Base-by-base conservation (phyloP, 2,113 vertebrate species). In the Pimephales promelas region DNA sequence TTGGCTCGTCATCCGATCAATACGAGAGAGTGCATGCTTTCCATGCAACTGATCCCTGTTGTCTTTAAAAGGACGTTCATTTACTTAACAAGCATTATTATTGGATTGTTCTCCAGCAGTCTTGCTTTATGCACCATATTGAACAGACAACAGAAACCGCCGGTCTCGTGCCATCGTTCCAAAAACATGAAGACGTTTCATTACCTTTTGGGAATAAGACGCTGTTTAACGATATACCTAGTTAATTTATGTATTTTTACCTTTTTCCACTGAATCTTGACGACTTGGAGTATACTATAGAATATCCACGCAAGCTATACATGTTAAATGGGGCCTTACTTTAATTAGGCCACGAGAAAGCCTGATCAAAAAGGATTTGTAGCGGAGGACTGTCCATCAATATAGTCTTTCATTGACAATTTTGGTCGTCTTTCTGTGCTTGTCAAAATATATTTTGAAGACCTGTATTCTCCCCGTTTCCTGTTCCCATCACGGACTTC, bases 151-250 rank as follows among this genome's bases (percentile, higher is more conserved):
- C n/a, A n/a, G 84, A 87, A 52, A 92, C 89, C 84, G 86, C 85
- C 82, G 88, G 89, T 79, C 52, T 82, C 84, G 88, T 92, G 90
- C 90, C 89, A 90, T 93, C 88, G 85, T 93, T 92, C 88, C 88
- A 92, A 91, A 91, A 88, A 89, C 28, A 20, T 71, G 89, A 80
- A 86, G 82, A 68, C 74, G 86, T 66, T 40, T 68, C 10, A 36
- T 43, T 86, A 66, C 66, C 74, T 84, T 87, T 79, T 70, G 85
- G 87, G 84, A 87, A 91, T 79, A 89, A 83, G 91, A 90, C 93
- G 89, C 91, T 92, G 79, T 93, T 86, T 85, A 89, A 70, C 84
- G 0, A 86, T 86, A 86, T 88, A 64, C 90, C 92, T n/a, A 89
- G 87, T 91, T 90, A 83, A 89, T 92, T 90, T 90, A 66, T 79